These are phyloP conservation scores for Marmota flaviventris DNA, from an alignment of 2,113 vertebrate species.

Conservation along the genomic window DNA sequence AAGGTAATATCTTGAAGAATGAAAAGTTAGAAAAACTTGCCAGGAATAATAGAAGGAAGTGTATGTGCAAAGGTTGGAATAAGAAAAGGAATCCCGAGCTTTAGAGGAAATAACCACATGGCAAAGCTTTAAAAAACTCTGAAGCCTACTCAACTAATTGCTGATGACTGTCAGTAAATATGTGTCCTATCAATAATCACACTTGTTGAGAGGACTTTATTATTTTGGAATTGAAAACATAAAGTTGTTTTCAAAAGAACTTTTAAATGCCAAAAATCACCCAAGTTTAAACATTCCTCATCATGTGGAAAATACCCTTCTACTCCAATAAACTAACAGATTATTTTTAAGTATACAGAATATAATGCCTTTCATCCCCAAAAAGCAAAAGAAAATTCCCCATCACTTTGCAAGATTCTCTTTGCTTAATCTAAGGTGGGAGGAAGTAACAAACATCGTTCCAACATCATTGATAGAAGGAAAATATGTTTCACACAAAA, in stretches of 20 bases:
- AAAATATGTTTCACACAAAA: conserved; percentile 50
- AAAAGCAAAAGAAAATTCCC: conserved; percentile 26
- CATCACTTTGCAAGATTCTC: conserved; percentile 49
- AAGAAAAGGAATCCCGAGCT: neutral
- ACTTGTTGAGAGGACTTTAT: neutral
- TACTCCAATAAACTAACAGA: neutral
- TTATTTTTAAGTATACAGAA: neutral
- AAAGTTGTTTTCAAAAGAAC: conserved; percentile 25
- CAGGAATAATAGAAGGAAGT: neutral
- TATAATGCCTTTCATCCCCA: neutral
- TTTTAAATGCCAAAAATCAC: conserved; percentile 43
- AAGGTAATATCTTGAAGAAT: neutral
- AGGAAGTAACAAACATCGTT: neutral
- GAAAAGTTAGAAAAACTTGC: neutral
- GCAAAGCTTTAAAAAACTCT: neutral
- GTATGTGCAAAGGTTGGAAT: neutral
- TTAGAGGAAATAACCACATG: neutral
- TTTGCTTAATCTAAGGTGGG: neutral
- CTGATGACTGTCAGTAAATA: neutral
- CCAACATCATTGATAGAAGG: neutral
- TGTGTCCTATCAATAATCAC: neutral
- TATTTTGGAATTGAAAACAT: conserved; percentile 29
- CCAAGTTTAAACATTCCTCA: neutral
- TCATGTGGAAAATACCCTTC: conserved; percentile 14
- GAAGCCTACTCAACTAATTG: neutral